phyloP scores from a whole-genome alignment of 1,140 invertebrate species.

The Drosophila miranda region DNA sequence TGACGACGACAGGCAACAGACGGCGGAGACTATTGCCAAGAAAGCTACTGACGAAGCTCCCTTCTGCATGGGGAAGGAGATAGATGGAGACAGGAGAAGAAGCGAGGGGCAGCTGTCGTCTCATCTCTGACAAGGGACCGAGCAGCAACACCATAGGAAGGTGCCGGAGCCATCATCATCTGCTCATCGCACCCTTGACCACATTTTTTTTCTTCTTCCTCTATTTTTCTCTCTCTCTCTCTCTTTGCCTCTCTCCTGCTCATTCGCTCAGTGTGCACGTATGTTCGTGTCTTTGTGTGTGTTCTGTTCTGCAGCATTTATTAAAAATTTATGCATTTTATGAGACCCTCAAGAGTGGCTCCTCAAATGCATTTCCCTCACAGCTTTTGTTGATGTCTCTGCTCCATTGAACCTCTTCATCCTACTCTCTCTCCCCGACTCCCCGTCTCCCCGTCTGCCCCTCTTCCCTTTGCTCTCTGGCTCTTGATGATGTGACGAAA shows the following conservation, averaged over 20 bases:
- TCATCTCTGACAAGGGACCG: slow-evolving; percentile 1
- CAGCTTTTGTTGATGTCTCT: slow-evolving; percentile 25
- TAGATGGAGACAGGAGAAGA: no score
- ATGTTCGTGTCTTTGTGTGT: neutral
- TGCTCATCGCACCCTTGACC: slow-evolving; percentile 42
- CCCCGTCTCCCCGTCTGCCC: no score
- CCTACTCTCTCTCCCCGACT: no score
- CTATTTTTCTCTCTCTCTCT: neutral
- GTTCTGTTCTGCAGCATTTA: slow-evolving; percentile 43
- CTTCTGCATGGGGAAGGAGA: neutral
- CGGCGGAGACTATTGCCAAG: slow-evolving; percentile 1
- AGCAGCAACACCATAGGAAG: slow-evolving; percentile 14
- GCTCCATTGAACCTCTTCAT: no score
- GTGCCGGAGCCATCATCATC: slow-evolving; percentile 13
- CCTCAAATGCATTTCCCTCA: slow-evolving; percentile 30
- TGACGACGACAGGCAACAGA: slow-evolving; percentile 25
- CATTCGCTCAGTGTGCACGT: no score
- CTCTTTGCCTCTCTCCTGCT: neutral
- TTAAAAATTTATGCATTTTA: slow-evolving; percentile 77
- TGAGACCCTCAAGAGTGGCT: slow-evolving; percentile 37
- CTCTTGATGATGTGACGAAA: slow-evolving; percentile 53
- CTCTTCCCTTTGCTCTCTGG: slow-evolving; percentile 4
- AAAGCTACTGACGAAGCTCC: slow-evolving; percentile 29
- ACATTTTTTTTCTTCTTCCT: slow-evolving; percentile 47
- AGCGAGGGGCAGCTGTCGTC: neutral